phyloP scores from a whole-genome alignment of 2,888 invertebrate species.

The Drosophila hawaiiensis region DNA sequence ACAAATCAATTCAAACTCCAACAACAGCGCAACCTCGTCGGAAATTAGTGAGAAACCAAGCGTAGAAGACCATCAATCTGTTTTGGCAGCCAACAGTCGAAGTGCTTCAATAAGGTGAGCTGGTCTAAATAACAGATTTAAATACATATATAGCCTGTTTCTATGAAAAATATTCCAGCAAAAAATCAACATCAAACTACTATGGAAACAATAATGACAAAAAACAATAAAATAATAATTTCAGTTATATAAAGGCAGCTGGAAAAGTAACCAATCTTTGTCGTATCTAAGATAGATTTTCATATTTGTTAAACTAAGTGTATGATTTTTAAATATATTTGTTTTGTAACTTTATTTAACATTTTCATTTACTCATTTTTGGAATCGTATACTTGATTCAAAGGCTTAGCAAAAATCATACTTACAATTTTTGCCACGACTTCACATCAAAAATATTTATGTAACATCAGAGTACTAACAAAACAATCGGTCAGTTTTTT shows the following conservation, averaged over 20 bases:
- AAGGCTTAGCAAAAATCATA: neutral
- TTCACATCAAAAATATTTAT: too few relatives aligned
- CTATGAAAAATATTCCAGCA: neutral
- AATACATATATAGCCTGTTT: neutral
- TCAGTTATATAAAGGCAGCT: neutral
- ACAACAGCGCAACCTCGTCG: constrained; percentile 83
- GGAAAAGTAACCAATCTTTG: neutral
- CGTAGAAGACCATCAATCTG: constrained; percentile 73
- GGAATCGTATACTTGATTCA: too few relatives aligned
- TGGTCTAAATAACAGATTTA: neutral
- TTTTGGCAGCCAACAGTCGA: constrained; percentile 33
- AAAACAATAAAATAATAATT: neutral
- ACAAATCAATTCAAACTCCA: constrained; percentile 39
- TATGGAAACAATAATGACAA: neutral
- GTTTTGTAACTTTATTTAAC: neutral
- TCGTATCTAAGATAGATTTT: neutral
- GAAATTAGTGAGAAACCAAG: constrained; percentile 84
- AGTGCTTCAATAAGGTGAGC: constrained; percentile 61
- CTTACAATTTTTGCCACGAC: too few relatives aligned
- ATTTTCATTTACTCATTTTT: neutral
- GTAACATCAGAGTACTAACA: too few relatives aligned
- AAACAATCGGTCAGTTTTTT: too few relatives aligned
- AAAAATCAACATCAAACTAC: neutral
- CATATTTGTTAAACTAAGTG: neutral
- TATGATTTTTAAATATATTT: neutral